These are phyloP conservation scores for Chionoecetes opilio DNA, from an alignment of 1,140 invertebrate species.

Conservation along the genomic window DNA sequence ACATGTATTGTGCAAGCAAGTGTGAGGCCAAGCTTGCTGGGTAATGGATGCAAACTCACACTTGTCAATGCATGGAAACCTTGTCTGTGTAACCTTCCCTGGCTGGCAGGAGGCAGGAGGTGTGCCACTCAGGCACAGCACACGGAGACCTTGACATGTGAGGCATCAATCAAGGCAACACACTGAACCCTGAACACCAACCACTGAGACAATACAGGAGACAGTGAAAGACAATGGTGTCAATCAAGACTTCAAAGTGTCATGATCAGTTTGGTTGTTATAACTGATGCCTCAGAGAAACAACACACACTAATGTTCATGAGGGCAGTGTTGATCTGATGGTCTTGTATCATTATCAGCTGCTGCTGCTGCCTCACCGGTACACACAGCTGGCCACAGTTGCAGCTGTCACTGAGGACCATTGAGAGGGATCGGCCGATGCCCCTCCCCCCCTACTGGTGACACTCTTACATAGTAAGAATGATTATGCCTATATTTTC, in stretches of 20 bases:
- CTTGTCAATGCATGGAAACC: background rate
- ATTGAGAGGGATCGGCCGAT: background rate
- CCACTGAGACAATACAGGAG: background rate
- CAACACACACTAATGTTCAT: background rate
- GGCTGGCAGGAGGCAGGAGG: constrained; percentile 2
- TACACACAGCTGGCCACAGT: background rate
- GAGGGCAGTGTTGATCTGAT: background rate
- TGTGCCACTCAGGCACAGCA: background rate
- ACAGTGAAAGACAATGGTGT: background rate
- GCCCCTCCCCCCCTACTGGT: background rate
- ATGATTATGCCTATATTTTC: too few species aligned
- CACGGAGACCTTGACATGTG: background rate
- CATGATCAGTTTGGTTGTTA: background rate
- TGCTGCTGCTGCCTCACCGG: background rate
- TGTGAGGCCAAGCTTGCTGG: background rate
- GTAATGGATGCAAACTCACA: background rate
- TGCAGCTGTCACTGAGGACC: background rate
- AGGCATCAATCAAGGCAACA: background rate
- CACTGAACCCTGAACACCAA: background rate
- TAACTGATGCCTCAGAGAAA: background rate
- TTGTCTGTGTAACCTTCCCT: background rate
- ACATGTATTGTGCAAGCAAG: background rate
- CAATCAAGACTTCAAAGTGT: background rate
- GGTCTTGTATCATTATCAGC: background rate
- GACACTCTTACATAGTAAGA: too few species aligned